These are phyloP conservation scores for Luehdorfia chinensis DNA, from an alignment of 1,140 invertebrate species.

Conservation along the genomic window DNA sequence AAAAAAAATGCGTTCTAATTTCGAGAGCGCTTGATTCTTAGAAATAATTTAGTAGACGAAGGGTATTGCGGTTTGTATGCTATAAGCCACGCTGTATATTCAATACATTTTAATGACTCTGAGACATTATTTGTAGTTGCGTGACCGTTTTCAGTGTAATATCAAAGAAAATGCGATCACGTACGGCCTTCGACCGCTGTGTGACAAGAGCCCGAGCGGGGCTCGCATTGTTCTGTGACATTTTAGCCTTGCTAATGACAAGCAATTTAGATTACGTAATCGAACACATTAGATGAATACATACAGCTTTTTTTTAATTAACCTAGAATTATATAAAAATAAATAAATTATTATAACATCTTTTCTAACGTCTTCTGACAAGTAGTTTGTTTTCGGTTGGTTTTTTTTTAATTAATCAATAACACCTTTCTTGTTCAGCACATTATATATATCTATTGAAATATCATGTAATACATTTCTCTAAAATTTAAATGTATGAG, in stretches of 20 bases:
- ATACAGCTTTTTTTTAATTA: slow-evolving; percentile 62
- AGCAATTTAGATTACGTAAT: slow-evolving; percentile 73
- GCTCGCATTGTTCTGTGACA: slow-evolving; percentile 73
- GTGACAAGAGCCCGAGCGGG: slow-evolving; percentile 34
- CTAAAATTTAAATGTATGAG: too few species aligned
- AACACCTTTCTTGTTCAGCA: too few species aligned
- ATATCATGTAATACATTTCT: too few species aligned
- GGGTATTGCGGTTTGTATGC: slow-evolving; percentile 8
- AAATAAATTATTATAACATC: too few species aligned
- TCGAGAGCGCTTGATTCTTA: slow-evolving; percentile 1
- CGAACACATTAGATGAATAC: slow-evolving; percentile 56
- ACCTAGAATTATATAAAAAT: too few species aligned
- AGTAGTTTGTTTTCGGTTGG: too few species aligned
- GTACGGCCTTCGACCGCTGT: slow-evolving; percentile 63
- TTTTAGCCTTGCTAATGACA: slow-evolving; percentile 72
- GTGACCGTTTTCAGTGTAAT: slow-evolving; percentile 51
- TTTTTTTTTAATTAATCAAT: too few species aligned
- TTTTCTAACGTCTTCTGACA: too few species aligned
- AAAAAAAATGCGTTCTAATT: slow-evolving; percentile 15
- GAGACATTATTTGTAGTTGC: slow-evolving; percentile 41
- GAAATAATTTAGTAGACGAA: slow-evolving; percentile 10
- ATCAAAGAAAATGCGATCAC: slow-evolving; percentile 67
- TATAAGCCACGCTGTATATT: slow-evolving; percentile 18
- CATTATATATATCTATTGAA: too few species aligned
- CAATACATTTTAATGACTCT: slow-evolving; percentile 28